Evolutionary conservation across 1,140 invertebrate species (phyloP), one percentile per base, ranked within the genome.

Genomic region (Diorhabda sublineata): DNA sequence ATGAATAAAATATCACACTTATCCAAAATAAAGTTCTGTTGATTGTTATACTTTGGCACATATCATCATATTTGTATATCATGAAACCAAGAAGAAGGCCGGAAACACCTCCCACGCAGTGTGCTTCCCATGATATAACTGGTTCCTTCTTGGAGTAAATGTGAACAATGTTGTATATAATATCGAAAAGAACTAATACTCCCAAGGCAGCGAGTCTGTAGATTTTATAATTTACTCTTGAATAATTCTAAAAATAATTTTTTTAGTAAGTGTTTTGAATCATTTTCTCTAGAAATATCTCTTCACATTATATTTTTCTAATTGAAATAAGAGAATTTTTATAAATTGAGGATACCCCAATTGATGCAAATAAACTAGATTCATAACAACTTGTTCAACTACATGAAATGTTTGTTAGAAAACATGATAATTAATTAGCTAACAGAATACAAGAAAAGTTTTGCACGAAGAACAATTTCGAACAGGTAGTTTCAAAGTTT

Each of bases 61-160:
- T 41, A n/a, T 42, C 42, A 43, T 74, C 8, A 41, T 66, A 67
- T 66, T 69, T 70, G 42, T 72, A 91, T 2, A 93, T 82, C 3
- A 94, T 82, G 45, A 96, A 86, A 1, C 92, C 94, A n/a, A 94
- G 77, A 2, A 93, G 83, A 0, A 95, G 81, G 2, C 94, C 95
- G 3, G 89, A 87, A 1, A 92, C 72, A 1, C 92, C 93, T 5
- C 94, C 95, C 41, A 90, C 89, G 42, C 91, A 80, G 69, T 82
- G 84, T 0, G 94, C 92, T 4, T 91, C 88, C 87, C 94, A 92
- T 47, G 91, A 89, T 45, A 91, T 88, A 11, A 83, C 80, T 0
- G 85, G 85, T 80, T 77, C 84, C 74, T 66, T 82, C 70, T 61
- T 83, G 58, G 68, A 77, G 77, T 58, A 81, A 75, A 68, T 82